Base-by-base conservation (phyloP, 2,113 vertebrate genomes). In the Pao palembangensis region DNA sequence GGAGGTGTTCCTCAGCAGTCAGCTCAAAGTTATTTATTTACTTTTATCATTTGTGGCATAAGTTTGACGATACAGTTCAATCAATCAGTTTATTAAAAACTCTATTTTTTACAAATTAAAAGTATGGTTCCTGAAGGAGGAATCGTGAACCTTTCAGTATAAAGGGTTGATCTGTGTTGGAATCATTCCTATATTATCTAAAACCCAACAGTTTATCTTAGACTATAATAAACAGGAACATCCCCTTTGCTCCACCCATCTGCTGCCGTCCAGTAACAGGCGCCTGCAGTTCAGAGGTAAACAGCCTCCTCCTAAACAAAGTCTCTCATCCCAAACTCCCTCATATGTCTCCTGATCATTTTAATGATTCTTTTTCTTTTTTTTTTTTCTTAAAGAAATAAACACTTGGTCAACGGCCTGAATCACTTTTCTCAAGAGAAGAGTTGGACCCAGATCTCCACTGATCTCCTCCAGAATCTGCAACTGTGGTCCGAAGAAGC, bases 401-500 rank as follows among this genome's bases (percentile, higher is more conserved):
- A 31, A 31, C 8, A 38, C 34, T 8, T 38, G 34, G 43, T 44
- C 43, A 44, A 44, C 1, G 47, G 23, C 28, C 58, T 34, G 17
- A 62, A 49, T 28, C 5, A 78, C 61, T 60, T 63, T 49, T 67
- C 44, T 28, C 25, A 6, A 28, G 6, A 28, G 5, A 28, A 28
- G 6, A 28, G 25, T 56, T 38, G 57, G 51, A 51, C 71, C 56
- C 31, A 59, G n/a, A 54, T 64, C 51, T 48, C 55, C 31, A 56
- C 62, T 56, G 34, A 64, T 52, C 51, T 70, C 57, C 51, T 70
- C 57, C 61, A 58, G n/a, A 59, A 53, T 55, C 62, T 42, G 51
- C 6, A 52, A 51, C 44, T 57, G 53, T 44, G 28, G n/a, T 28
- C 2, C 0, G 57, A 51, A 58, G 64, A 66, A 73, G 23, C 41